phyloP scores from a whole-genome alignment of 2,113 vertebrate species.

The Charadrius vociferus region DNA sequence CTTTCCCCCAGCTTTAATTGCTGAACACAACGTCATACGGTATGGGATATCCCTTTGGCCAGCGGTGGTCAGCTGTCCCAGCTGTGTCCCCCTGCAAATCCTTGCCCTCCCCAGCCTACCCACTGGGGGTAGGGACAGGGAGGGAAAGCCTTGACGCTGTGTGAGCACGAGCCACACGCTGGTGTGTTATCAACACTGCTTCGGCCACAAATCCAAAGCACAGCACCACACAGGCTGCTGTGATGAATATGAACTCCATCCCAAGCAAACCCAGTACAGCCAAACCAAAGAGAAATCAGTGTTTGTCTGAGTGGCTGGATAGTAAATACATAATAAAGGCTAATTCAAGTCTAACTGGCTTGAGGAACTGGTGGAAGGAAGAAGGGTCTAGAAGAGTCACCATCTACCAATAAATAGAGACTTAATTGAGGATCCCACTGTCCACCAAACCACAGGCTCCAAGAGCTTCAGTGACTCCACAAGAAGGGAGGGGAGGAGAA shows the following conservation, averaged over 20 bases:
- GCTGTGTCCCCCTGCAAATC: neutral
- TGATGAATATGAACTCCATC: neutral
- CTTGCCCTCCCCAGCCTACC: neutral
- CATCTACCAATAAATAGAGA: neutral
- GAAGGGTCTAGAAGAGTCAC: neutral
- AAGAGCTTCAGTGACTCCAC: neutral
- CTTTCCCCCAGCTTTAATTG: neutral
- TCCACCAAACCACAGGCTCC: neutral
- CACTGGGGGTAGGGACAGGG: fast-evolving
- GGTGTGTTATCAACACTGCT: neutral
- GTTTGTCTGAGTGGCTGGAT: neutral
- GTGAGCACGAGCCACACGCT: neutral
- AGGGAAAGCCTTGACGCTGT: neutral
- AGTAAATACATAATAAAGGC: neutral
- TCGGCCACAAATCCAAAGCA: neutral
- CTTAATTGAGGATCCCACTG: neutral
- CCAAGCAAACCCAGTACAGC: neutral
- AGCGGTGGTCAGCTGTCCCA: neutral
- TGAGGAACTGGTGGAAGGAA: neutral
- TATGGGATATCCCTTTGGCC: neutral
- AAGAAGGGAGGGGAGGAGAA: neutral
- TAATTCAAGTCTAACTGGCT: neutral
- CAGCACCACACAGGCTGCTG: neutral
- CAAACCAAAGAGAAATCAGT: neutral
- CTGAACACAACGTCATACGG: neutral